These are phyloP conservation scores for Hipparchia sbordonii DNA, from an alignment of 2,888 invertebrate species.

Conservation along the genomic window DNA sequence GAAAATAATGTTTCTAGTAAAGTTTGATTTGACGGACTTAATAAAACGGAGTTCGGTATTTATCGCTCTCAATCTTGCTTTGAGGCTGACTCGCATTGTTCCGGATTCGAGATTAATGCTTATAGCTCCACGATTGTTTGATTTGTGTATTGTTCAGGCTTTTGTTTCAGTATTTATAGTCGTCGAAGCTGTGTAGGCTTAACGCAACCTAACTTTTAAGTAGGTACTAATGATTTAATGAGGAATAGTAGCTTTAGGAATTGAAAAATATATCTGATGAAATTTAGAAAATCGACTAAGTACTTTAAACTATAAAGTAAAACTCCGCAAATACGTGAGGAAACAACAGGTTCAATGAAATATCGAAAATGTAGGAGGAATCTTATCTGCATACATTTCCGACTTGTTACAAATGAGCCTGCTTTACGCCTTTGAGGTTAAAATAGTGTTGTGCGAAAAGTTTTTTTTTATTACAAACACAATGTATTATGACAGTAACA, in stretches of 20 bases:
- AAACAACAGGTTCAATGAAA: slow-evolving; percentile 20
- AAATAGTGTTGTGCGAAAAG: slow-evolving; percentile 15
- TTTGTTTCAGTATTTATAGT: slow-evolving; percentile 29
- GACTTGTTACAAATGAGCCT: slow-evolving; percentile 28
- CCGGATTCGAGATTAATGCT: slow-evolving; percentile 26
- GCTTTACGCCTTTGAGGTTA: slow-evolving; percentile 3
- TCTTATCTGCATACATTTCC: slow-evolving; percentile 28
- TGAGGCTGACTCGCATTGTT: slow-evolving; percentile 31
- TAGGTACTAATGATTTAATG: too few species aligned
- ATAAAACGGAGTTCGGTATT: slow-evolving; percentile 31
- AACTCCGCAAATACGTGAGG: not conserved
- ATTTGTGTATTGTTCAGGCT: slow-evolving; percentile 27
- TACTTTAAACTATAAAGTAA: slow-evolving; percentile 1
- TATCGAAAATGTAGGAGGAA: slow-evolving; percentile 26
- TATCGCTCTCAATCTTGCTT: slow-evolving; percentile 27
- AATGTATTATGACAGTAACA: too few species aligned
- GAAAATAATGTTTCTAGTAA: slow-evolving; percentile 28
- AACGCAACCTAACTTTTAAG: not conserved
- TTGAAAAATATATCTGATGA: not conserved
- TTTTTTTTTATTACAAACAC: too few species aligned
- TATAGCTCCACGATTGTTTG: slow-evolving; percentile 25
- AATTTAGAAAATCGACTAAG: not conserved
- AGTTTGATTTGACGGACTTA: slow-evolving; percentile 34
- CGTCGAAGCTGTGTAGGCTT: not conserved
- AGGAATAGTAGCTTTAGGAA: too few species aligned